Evolutionary conservation across 2,797 vertebrate genomes (phyloP), one percentile per base, ranked within the genome.

Genomic region (Anguilla megastoma): DNA sequence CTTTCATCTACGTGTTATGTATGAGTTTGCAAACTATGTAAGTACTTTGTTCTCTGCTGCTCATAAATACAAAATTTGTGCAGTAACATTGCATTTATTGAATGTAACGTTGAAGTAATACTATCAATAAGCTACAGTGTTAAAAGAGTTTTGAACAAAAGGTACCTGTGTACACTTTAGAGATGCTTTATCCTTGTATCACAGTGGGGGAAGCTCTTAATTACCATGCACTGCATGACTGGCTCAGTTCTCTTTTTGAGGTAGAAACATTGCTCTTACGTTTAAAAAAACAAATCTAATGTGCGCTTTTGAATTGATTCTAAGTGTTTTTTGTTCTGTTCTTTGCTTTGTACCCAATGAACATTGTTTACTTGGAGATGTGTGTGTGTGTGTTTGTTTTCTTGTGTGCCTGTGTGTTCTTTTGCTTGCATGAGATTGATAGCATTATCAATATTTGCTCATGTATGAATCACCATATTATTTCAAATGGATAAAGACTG

Each of bases 401-500:
- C 27, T 36, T 66, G 56, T 66, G 33, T 24, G 9, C 36, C 18
- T 54, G 48, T 82, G 24, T 86, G 74, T 41, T 16, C 63, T 84
- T 50, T 5, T 56, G 86, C n/a, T n/a, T 88, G 84, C 27, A 30
- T 27, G 56, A 36, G 41, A 50, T 8, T 66, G 36, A 86, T 79
- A 66, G 84, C 76, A 45, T 48, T 50, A 33, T 16, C 2, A 66
- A 5, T 85, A 66, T 86, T 27, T 88, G 84, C 85, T 76, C 71
- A 33, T 80, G 87, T 85, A 30, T 79, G 87, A 58, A 48, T 85
- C 50, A 18, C 50, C 10, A 6, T 27, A 58, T 71, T 54, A 48
- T 85, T 71, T 85, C 48, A 58, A 76, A 50, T 27, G 69, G 54
- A 12, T 36, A 79, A 60, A 79, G 66, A 52, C 63, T 85, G 12